Conservation (phyloP, 2,113 vertebrate genomes). For the Tiliqua scincoides region DNA sequence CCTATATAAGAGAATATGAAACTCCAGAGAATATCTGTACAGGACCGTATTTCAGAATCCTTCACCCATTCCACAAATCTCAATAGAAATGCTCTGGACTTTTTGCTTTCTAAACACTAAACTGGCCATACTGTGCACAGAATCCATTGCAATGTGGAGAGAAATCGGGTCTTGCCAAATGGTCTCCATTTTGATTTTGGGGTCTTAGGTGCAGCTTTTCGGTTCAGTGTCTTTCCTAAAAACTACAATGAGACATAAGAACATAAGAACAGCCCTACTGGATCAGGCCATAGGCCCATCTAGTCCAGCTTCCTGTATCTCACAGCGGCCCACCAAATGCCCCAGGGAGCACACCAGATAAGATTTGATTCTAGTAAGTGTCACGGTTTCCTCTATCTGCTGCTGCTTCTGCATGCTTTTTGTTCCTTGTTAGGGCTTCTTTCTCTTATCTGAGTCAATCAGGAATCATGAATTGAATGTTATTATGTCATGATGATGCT, state of each 20-base stretch:
- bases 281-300: too few species aligned
- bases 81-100: neutral
- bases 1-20: neutral
- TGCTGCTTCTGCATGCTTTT: neutral
- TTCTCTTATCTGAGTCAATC: neutral
- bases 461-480: neutral
- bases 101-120: conserved; percentile 5
- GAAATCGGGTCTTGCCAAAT: neutral
- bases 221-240: neutral
- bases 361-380: too few species aligned
- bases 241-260: too few species aligned
- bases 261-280: too few species aligned
- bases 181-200: neutral
- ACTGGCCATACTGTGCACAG: conserved; percentile 1
- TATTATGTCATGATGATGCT: neutral
- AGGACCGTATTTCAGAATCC: neutral
- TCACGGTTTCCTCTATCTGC: too few species aligned
- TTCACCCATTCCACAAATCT: neutral
- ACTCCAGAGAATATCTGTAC: neutral
- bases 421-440: neutral
- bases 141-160: neutral
- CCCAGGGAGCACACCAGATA: too few species aligned
- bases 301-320: too few species aligned
- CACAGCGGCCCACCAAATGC: too few species aligned
- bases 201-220: neutral